These are phyloP conservation scores for Rhingia campestris DNA, from an alignment of 2,888 invertebrate species.

Conservation along the genomic window DNA sequence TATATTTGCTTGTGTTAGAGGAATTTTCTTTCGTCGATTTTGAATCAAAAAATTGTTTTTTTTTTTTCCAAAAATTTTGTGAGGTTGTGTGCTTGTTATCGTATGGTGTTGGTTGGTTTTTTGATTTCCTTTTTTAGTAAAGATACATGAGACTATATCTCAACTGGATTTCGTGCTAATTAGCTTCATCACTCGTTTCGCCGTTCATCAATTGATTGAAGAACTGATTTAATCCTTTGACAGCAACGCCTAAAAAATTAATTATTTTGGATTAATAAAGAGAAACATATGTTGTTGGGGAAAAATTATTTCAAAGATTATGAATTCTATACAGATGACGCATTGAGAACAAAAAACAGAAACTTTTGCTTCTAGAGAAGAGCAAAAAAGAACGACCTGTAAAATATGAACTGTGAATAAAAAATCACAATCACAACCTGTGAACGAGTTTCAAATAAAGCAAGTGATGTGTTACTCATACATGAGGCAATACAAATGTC, in stretches of 20 bases:
- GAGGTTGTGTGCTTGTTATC: constrained; percentile 2
- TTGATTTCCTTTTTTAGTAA: constrained; percentile 33
- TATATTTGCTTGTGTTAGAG: constrained; percentile 23
- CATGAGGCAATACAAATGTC: too few relatives aligned
- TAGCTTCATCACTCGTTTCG: constrained; percentile 80
- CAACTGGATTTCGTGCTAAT: constrained; percentile 74
- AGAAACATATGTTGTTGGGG: too few relatives aligned
- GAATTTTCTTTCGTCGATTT: constrained; percentile 1
- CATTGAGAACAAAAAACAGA: too few relatives aligned
- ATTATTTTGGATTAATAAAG: background rate
- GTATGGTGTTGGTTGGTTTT: constrained; percentile 3
- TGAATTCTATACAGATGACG: too few relatives aligned
- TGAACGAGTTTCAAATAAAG: too few relatives aligned
- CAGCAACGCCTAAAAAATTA: constrained; percentile 80
- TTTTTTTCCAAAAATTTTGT: constrained; percentile 14
- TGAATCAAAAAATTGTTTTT: constrained; percentile 10
- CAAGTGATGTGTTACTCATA: too few relatives aligned
- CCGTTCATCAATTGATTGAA: constrained; percentile 79
- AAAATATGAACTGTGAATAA: too few relatives aligned
- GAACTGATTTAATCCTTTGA: constrained; percentile 81
- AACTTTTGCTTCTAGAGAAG: too few relatives aligned
- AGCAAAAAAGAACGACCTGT: too few relatives aligned
- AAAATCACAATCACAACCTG: too few relatives aligned
- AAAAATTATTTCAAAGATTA: too few relatives aligned
- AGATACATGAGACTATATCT: constrained; percentile 51